phyloP scores from a whole-genome alignment of 2,113 vertebrate genomes.

The Otocyon megalotis region DNA sequence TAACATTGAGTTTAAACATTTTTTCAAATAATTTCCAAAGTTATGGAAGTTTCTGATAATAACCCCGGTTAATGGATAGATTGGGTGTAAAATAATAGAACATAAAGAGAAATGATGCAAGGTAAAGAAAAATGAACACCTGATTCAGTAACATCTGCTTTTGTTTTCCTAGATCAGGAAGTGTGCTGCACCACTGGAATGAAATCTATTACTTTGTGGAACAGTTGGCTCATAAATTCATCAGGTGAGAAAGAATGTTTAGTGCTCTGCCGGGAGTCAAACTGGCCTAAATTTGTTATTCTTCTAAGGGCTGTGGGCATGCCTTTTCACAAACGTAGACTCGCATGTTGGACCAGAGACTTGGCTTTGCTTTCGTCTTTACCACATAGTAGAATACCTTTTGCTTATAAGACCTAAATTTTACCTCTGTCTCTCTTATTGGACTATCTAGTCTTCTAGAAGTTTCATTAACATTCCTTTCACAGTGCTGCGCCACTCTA shows the following conservation, averaged over 20 bases:
- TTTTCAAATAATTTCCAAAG: slow-evolving; percentile 27
- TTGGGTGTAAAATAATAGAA: neutral
- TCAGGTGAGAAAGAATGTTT: slow-evolving; percentile 89
- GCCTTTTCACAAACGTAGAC: slow-evolving; percentile 1
- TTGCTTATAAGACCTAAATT: slow-evolving; percentile 13
- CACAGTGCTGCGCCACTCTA: neutral
- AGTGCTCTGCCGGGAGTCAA: neutral
- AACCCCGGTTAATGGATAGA: neutral
- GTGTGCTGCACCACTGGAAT: slow-evolving; percentile 98
- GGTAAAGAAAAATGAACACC: neutral
- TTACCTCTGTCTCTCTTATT: neutral
- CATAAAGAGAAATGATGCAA: neutral
- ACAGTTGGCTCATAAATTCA: slow-evolving; percentile 96
- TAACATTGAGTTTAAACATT: neutral
- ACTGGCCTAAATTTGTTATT: neutral
- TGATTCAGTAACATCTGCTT: neutral
- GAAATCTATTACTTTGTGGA: slow-evolving; percentile 99
- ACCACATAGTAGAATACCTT: neutral
- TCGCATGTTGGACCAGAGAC: neutral
- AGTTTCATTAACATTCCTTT: neutral
- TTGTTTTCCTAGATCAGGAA: slow-evolving; percentile 93
- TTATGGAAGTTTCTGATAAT: neutral
- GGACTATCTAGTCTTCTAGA: neutral
- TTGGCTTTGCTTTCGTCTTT: slow-evolving; percentile 45
- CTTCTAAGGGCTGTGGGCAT: neutral